Evolutionary conservation across 2,113 vertebrate species (phyloP).

Genomic region (Alectura lathami): DNA sequence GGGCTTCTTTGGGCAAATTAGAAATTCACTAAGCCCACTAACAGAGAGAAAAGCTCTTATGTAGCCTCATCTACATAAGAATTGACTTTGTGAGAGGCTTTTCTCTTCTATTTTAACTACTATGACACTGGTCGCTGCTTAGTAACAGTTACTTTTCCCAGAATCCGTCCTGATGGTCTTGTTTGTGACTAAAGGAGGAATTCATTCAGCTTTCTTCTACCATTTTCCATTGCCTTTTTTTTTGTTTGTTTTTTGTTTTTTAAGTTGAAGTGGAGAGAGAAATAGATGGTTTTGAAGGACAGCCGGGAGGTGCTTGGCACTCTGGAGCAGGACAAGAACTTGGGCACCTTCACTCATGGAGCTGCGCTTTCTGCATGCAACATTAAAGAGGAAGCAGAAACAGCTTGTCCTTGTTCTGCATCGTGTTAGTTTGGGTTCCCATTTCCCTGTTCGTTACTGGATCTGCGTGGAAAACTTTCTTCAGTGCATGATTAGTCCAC

Average conservation of each 20-base stretch:
- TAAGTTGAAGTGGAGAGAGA: not conserved
- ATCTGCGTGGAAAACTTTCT: not conserved
- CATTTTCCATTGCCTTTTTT: not conserved
- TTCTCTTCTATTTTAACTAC: slow-evolving; percentile 50
- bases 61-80: slow-evolving; percentile 73
- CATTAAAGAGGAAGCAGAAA: not conserved
- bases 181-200: not conserved
- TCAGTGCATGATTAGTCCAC: not conserved
- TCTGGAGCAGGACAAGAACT: not conserved
- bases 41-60: slow-evolving; percentile 34
- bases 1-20: slow-evolving; percentile 38
- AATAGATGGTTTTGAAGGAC: not conserved
- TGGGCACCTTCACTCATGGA: not conserved
- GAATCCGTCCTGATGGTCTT: slow-evolving; percentile 40
- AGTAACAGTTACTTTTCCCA: slow-evolving; percentile 53
- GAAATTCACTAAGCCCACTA: not conserved
- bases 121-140: slow-evolving; percentile 34
- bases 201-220: not conserved
- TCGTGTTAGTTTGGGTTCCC: not conserved
- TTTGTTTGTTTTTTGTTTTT: not conserved
- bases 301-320: not conserved
- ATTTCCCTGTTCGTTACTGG: not conserved
- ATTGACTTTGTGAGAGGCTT: slow-evolving; percentile 64
- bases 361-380: not conserved
- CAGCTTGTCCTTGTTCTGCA: not conserved